phyloP scores from a whole-genome alignment of 2,113 vertebrate species.

The Syrmaticus mikado region DNA sequence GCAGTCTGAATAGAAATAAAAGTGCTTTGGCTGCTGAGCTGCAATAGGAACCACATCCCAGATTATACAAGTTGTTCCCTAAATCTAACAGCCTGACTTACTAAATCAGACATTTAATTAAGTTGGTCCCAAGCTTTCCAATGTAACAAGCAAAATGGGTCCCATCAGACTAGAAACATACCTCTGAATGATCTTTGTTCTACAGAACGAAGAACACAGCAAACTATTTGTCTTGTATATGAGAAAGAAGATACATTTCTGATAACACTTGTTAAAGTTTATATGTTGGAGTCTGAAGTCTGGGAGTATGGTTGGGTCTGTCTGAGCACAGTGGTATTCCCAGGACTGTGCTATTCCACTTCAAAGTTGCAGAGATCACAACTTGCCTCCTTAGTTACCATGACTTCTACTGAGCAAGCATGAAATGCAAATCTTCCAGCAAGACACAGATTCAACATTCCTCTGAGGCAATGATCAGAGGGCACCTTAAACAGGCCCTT shows the following conservation, averaged over 20 bases:
- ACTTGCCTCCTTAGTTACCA: not conserved
- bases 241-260: not conserved
- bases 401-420: rapidly evolving
- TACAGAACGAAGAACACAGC: not conserved
- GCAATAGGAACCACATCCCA: not conserved
- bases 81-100: not conserved
- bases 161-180: not conserved
- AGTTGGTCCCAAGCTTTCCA: not conserved
- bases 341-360: not conserved
- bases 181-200: not conserved
- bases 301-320: not conserved
- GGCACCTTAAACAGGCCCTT: not conserved
- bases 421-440: not conserved
- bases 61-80: not conserved
- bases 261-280: not conserved
- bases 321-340: not conserved
- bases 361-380: not conserved
- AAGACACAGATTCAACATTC: not conserved
- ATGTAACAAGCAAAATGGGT: not conserved
- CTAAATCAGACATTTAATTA: not conserved
- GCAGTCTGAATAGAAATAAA: not conserved
- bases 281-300: not conserved
- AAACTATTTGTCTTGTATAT: not conserved
- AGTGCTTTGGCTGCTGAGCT: not conserved
- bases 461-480: not conserved